These are phyloP conservation scores for Botrylloides violaceus DNA, from an alignment of 23 tunicate genomes.

Conservation along the genomic window DNA sequence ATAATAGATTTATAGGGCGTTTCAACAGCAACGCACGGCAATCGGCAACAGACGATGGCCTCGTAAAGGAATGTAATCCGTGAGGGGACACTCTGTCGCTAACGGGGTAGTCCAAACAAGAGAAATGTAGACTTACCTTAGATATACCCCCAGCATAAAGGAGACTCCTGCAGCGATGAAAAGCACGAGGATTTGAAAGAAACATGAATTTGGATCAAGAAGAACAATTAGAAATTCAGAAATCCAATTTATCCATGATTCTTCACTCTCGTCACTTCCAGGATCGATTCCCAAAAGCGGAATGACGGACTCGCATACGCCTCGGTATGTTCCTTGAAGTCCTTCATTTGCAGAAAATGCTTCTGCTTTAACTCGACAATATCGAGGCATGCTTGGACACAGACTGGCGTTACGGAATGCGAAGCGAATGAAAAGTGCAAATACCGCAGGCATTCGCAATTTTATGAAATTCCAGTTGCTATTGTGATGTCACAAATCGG, in stretches of 20 bases:
- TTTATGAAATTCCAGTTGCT: no score
- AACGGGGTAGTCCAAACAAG: no score
- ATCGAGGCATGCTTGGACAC: constrained; percentile 50
- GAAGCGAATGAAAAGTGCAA: no score
- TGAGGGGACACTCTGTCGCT: no score
- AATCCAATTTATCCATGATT: constrained; percentile 22
- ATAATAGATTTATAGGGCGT: no score
- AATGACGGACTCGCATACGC: constrained; percentile 60
- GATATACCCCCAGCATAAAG: constrained; percentile 73
- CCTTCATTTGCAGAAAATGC: constrained; percentile 51
- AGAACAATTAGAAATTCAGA: constrained; percentile 5
- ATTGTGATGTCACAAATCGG: no score
- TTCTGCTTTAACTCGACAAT: constrained; percentile 61
- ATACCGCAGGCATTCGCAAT: no score
- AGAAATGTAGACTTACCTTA: no score
- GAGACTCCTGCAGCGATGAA: constrained; percentile 33
- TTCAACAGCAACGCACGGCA: no score
- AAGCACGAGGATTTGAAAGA: constrained; percentile 62
- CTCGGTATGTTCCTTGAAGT: constrained; percentile 30
- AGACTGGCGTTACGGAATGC: background rate
- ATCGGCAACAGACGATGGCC: no score
- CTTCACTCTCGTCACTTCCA: constrained; percentile 47
- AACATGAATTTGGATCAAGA: constrained; percentile 60
- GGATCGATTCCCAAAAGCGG: constrained; percentile 84
- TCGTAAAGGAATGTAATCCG: no score